A percentile compares a stretch with the other conserved stretches of the same genome.
phyloP scores from a whole-genome alignment of 1,140 invertebrate species.

The Choristoneura fumiferana region DNA sequence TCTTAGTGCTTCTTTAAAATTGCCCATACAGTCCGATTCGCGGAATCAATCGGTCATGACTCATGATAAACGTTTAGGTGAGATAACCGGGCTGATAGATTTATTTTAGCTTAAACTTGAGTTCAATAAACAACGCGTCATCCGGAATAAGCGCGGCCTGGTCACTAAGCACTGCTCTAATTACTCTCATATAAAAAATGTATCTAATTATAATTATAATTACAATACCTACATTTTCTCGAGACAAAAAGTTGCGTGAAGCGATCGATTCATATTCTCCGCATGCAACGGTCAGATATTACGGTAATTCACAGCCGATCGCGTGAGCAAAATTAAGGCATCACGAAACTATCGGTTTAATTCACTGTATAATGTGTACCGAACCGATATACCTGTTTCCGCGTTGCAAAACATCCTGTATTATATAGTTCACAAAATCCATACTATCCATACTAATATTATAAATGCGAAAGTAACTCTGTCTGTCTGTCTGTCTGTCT shows the following conservation, averaged over 20 bases:
- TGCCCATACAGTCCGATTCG: neutral
- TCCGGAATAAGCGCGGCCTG: too few species aligned
- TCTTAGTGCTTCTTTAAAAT: conserved; percentile 13
- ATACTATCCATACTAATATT: too few species aligned
- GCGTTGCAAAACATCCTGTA: conserved; percentile 37
- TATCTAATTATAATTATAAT: neutral
- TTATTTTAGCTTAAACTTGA: too few species aligned
- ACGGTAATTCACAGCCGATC: conserved; percentile 44
- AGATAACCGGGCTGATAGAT: too few species aligned
- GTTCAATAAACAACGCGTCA: too few species aligned
- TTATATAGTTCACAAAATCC: neutral
- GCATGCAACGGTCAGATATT: conserved; percentile 55
- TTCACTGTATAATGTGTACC: neutral
- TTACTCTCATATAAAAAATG: neutral
- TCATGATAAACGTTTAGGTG: neutral
- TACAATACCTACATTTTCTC: neutral
- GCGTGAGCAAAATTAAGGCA: conserved; percentile 44
- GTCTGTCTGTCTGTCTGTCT: too few species aligned
- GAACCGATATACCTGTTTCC: conserved; percentile 32
- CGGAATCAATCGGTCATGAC: neutral
- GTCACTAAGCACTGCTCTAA: neutral
- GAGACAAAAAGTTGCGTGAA: conserved; percentile 26
- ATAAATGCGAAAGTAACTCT: too few species aligned
- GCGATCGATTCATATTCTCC: conserved; percentile 24
- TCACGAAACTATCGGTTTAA: conserved; percentile 26